phyloP scores from a whole-genome alignment of 2,888 invertebrate genomes.

The Gandaritis pyraliata region DNA sequence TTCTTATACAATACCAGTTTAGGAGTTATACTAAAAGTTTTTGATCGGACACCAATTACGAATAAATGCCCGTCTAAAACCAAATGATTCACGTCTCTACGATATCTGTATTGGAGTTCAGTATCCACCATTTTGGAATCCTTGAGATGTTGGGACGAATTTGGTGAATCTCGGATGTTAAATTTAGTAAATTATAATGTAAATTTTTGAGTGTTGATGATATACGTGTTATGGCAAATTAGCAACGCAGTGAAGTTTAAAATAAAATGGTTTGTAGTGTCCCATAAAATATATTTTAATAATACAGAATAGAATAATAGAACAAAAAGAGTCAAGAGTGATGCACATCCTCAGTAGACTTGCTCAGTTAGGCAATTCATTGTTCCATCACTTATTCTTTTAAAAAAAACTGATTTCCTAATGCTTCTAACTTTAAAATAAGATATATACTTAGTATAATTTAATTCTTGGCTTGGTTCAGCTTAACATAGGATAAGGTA shows the following conservation, averaged over 20 bases:
- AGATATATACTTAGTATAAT: too few relatives aligned
- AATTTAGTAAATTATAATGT: slow-evolving; percentile 22
- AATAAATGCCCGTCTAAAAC: not conserved
- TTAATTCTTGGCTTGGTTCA: too few relatives aligned
- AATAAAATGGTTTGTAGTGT: slow-evolving; percentile 4
- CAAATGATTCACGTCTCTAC: slow-evolving; percentile 10
- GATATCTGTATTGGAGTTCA: slow-evolving; percentile 16
- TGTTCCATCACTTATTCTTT: too few relatives aligned
- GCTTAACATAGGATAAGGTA: too few relatives aligned
- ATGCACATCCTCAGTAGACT: too few relatives aligned
- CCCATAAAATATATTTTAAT: not conserved
- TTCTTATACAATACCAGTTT: too few relatives aligned
- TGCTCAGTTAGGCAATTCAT: too few relatives aligned
- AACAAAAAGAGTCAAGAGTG: too few relatives aligned
- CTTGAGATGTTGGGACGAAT: slow-evolving; percentile 30
- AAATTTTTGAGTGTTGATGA: slow-evolving; percentile 5
- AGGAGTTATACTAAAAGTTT: not conserved
- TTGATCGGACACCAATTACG: not conserved
- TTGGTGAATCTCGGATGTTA: slow-evolving; percentile 25
- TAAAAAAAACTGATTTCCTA: too few relatives aligned
- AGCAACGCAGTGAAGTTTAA: slow-evolving; percentile 18
- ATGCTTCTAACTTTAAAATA: too few relatives aligned
- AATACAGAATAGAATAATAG: too few relatives aligned
- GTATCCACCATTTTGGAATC: slow-evolving; percentile 31
- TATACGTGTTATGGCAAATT: slow-evolving; percentile 24